Conservation (phyloP, 2,113 vertebrate species). For the Tachycineta bicolor region DNA sequence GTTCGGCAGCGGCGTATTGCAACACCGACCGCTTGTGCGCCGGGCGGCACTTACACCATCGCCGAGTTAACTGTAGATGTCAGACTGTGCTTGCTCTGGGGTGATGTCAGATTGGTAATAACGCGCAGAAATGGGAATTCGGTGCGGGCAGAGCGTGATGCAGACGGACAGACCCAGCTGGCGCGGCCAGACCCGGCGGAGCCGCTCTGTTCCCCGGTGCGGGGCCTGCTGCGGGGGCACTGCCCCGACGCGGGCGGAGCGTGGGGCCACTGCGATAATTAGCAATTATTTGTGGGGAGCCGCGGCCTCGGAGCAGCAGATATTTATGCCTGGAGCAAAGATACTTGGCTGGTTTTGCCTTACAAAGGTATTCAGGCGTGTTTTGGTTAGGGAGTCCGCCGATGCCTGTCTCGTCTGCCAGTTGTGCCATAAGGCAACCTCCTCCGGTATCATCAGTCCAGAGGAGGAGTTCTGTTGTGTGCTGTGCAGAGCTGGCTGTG, state of each 20-base stretch:
- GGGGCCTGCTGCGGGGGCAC: not conserved
- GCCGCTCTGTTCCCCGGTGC: not conserved
- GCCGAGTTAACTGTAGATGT: constrained; percentile 67
- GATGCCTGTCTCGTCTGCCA: not conserved
- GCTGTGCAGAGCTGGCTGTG: not conserved
- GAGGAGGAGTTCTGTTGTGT: not conserved
- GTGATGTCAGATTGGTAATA: constrained; percentile 8
- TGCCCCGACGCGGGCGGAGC: not conserved
- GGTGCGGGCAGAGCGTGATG: not conserved
- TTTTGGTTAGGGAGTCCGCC: not conserved
- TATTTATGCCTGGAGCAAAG: not conserved
- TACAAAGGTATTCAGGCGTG: not conserved
- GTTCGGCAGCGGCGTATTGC: constrained; percentile 35
- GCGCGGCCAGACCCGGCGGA: not conserved
- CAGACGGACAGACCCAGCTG: not conserved
- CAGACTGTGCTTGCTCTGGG: constrained; percentile 35
- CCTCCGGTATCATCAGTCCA: not conserved
- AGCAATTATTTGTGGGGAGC: not conserved
- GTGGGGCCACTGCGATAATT: not conserved
- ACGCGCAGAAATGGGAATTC: not conserved
- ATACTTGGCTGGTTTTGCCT: not conserved
- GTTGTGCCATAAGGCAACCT: not conserved
- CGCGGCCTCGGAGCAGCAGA: not conserved
- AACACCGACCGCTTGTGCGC: not conserved
- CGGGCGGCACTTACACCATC: constrained; percentile 48